Percentiles rank a stretch among this genome's conserved stretches.
These are phyloP conservation scores for Eidolon helvum DNA, from an alignment of 2,113 vertebrate species.

Conservation along the genomic window DNA sequence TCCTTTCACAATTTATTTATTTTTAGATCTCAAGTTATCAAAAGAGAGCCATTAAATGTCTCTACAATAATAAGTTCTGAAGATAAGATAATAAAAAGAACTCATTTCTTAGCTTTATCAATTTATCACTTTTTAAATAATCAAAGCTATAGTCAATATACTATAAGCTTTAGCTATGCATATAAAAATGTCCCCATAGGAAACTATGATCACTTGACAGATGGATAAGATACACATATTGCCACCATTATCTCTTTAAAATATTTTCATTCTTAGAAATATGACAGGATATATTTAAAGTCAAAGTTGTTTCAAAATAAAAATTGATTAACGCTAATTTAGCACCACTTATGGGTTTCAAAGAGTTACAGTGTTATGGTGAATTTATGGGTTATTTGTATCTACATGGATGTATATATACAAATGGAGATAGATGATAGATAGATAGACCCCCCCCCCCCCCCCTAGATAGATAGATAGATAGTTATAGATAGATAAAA, in stretches of 20 bases:
- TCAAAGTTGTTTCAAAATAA: not conserved
- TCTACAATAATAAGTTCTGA: not conserved
- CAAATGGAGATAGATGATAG: not conserved
- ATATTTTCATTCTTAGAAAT: not conserved
- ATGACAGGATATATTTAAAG: not conserved
- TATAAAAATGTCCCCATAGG: not conserved
- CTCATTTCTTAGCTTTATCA: not conserved
- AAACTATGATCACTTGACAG: not conserved
- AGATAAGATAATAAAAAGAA: not conserved
- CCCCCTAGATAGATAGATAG: not conserved
- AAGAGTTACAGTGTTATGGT: not conserved
- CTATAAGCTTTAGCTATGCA: not conserved
- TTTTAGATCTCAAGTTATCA: not conserved
- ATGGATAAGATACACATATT: not conserved
- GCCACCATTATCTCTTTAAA: not conserved
- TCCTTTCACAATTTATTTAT: not conserved
- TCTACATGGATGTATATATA: not conserved
- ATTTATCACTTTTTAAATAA: conserved; percentile 11
- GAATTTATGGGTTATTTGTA: not conserved
- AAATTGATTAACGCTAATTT: not conserved
- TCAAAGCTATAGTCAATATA: not conserved
- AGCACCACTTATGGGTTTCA: not conserved
- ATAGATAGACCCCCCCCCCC: no score
- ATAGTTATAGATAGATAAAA: not conserved
- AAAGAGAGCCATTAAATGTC: not conserved